Evolutionary conservation across 1,140 invertebrate species (phyloP).

Genomic region (Drosophila equinoxialis): DNA sequence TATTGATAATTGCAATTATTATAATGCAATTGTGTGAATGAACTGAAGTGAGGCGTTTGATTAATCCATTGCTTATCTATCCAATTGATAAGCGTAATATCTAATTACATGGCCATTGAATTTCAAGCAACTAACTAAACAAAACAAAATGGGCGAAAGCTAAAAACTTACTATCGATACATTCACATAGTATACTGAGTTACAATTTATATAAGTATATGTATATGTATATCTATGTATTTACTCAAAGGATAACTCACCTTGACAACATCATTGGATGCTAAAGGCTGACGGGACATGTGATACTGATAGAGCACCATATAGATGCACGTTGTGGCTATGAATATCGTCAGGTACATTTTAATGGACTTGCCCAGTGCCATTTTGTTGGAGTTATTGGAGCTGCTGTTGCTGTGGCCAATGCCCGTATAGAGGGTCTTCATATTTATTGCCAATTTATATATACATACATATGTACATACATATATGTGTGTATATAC

Average conservation of each 20-base stretch:
- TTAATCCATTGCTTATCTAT: not conserved
- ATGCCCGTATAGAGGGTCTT: conserved; percentile 36
- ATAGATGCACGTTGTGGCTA: conserved; percentile 82
- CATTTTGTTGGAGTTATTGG: conserved; percentile 62
- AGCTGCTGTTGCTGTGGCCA: conserved; percentile 29
- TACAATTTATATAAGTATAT: not conserved
- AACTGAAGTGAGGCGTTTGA: not conserved
- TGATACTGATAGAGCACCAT: conserved; percentile 83
- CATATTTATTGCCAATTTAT: conserved; percentile 22
- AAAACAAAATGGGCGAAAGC: not conserved
- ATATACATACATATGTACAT: not conserved
- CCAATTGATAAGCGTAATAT: not conserved
- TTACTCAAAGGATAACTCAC: conserved; percentile 45
- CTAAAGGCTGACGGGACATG: conserved; percentile 68
- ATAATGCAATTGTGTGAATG: not conserved
- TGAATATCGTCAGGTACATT: conserved; percentile 83
- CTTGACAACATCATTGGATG: conserved; percentile 69
- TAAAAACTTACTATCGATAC: not conserved
- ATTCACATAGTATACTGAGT: no score
- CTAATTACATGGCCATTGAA: not conserved
- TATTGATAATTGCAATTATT: not conserved
- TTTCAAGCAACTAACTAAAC: conserved; percentile 5
- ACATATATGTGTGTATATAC: not conserved
- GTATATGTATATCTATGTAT: not conserved
- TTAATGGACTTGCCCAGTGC: conserved; percentile 79